These are phyloP conservation scores for Vandiemenella viatica DNA, from an alignment of 2,888 invertebrate species.

Conservation along the genomic window DNA sequence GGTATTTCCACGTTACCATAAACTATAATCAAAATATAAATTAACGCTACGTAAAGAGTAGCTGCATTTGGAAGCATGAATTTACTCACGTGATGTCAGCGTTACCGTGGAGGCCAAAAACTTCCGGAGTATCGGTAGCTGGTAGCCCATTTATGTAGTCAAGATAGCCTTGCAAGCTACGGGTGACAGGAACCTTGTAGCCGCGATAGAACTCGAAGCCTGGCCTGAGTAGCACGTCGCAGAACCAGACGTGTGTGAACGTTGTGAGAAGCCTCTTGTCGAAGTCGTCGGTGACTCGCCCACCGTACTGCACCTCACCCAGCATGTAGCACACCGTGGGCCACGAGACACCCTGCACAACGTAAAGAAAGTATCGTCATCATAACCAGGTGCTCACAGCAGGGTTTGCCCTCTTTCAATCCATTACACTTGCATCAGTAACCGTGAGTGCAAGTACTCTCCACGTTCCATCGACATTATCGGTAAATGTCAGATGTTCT, in stretches of 20 bases:
- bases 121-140: slow-evolving; percentile 79
- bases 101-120: slow-evolving; percentile 90
- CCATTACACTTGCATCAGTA: too few relatives aligned
- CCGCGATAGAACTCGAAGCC: slow-evolving; percentile 88
- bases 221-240: slow-evolving; percentile 69
- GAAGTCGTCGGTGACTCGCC: slow-evolving; percentile 91
- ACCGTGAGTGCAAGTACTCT: too few relatives aligned
- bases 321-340: slow-evolving; percentile 95
- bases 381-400: too few relatives aligned
- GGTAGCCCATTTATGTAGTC: slow-evolving; percentile 79
- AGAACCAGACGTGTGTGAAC: slow-evolving; percentile 91
- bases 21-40: too few relatives aligned
- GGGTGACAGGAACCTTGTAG: slow-evolving; percentile 77
- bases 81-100: slow-evolving; percentile 85
- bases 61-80: too few relatives aligned
- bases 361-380: too few relatives aligned
- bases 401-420: too few relatives aligned
- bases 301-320: slow-evolving; percentile 73
- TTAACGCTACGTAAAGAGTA: too few relatives aligned
- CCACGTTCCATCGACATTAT: too few relatives aligned
- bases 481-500: too few relatives aligned
- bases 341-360: slow-evolving; percentile 72
- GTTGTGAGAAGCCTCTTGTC: slow-evolving; percentile 86
- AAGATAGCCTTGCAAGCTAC: slow-evolving; percentile 57
- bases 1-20: too few relatives aligned